Base-by-base conservation (phyloP, 2,113 vertebrate species). In the Caranx ignobilis region DNA sequence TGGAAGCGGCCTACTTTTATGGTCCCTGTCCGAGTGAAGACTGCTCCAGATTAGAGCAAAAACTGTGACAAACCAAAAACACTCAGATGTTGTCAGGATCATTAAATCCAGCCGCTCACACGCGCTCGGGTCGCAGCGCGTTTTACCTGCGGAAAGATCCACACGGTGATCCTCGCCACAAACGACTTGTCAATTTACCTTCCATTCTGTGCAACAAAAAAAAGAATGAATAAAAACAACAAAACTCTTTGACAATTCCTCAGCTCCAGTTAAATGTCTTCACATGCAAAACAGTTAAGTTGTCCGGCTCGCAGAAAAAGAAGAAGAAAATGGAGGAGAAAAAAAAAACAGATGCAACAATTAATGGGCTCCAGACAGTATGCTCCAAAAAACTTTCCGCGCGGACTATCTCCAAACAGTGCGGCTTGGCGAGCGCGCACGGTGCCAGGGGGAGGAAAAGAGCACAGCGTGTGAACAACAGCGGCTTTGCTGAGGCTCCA, bases 131-230 rank as follows among this genome's bases (percentile, higher is more conserved):
- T 88, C 87, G 76, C 72, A 45, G 81, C 77, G 82, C 76, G 66
- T 85, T 93, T 88, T 95, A 94, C 91, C 93, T 94, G 92, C 88
- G 73, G 87, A 87, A 84, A 86, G 83, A 92, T 94, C 93, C 94
- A 89, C 85, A 83, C 81, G 79, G 75, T 85, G 89, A 84, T 88
- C 91, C 91, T 84, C 89, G 87, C 89, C 88, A 91, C 92, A 93
- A 86, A 77, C 88, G 88, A 81, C 85, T 92, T 52, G 86, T 91
- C 87, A 91, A 81, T 90, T 91, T 87, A 89, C 86, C 87, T 91
- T 93, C 94, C 94, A 95, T 95, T 90, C 85, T 93, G 90, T 32
- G 79, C 75, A 76, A 79, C 57, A 9, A 55, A 26, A 32, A 5
- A 10, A 16, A 26, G 26, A 1, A 26, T 26, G 26, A 65, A 47